Evolutionary conservation across 2,113 vertebrate genomes (phyloP).

Genomic region (Lepidothrix coronata): DNA sequence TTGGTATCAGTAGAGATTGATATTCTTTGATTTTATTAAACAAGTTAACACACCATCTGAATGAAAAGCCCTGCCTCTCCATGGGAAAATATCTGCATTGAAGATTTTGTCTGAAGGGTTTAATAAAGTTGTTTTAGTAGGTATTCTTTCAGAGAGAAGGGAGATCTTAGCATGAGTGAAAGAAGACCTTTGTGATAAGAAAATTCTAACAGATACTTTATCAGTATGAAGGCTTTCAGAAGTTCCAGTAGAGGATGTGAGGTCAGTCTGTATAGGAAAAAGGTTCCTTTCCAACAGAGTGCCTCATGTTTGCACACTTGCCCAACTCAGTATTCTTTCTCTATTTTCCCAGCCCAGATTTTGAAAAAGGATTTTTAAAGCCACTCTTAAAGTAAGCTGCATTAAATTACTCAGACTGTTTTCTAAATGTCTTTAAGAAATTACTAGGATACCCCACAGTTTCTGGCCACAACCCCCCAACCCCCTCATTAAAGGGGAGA

Average conservation of each 20-base stretch:
- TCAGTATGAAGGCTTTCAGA: background rate
- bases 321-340: background rate
- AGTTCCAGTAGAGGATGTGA: background rate
- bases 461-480: accelerated
- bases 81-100: background rate
- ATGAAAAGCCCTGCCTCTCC: background rate
- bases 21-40: background rate
- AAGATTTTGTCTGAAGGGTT: background rate
- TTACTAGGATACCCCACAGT: background rate
- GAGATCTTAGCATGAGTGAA: background rate
- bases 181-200: background rate
- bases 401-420: background rate
- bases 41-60: background rate
- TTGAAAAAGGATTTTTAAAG: background rate
- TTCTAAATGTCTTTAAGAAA: background rate
- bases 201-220: background rate
- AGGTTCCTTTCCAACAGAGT: background rate
- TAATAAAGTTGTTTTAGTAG: background rate
- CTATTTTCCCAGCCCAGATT: background rate
- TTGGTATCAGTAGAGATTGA: background rate
- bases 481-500: background rate
- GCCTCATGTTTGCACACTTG: background rate
- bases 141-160: background rate
- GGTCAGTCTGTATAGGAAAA: background rate
- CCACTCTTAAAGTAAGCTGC: background rate